A percentile compares a stretch with the other conserved stretches of the same genome.
Conservation (phyloP, 2,797 vertebrate species). For the Artibeus lituratus region DNA sequence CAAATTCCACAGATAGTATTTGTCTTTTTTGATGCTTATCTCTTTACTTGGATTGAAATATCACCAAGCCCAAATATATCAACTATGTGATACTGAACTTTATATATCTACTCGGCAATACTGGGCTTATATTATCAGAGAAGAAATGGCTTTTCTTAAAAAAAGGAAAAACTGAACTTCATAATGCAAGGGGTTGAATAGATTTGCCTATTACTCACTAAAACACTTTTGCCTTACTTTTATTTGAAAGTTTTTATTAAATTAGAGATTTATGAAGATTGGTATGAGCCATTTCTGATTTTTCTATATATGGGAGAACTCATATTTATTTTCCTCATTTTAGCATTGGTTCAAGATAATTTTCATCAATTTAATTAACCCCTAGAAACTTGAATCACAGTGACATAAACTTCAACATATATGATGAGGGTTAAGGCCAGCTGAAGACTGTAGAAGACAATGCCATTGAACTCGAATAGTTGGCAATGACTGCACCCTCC, state of each 20-base stretch:
- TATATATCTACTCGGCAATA: neutral
- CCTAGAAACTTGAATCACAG: neutral
- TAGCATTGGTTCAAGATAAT: neutral
- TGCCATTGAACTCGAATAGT: neutral
- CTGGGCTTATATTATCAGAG: neutral
- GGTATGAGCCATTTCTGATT: neutral
- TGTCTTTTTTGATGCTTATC: neutral
- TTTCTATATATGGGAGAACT: neutral
- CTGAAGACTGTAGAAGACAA: neutral
- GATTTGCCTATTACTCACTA: neutral
- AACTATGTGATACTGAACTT: neutral
- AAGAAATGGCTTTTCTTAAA: neutral
- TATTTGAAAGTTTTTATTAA: neutral
- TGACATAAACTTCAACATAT: neutral
- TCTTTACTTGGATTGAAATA: neutral
- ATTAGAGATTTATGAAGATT: neutral
- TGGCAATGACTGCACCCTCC: neutral
- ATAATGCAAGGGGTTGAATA: neutral
- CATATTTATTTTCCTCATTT: neutral
- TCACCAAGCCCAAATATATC: neutral
- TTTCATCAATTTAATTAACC: neutral
- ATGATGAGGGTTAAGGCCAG: neutral
- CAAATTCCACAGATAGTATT: neutral
- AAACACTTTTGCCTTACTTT: neutral
- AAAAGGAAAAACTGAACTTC: neutral